Percentiles rank a stretch among this genome's conserved stretches.
phyloP scores from a whole-genome alignment of 2,797 vertebrate species.

The Cirrhinus mrigala region DNA sequence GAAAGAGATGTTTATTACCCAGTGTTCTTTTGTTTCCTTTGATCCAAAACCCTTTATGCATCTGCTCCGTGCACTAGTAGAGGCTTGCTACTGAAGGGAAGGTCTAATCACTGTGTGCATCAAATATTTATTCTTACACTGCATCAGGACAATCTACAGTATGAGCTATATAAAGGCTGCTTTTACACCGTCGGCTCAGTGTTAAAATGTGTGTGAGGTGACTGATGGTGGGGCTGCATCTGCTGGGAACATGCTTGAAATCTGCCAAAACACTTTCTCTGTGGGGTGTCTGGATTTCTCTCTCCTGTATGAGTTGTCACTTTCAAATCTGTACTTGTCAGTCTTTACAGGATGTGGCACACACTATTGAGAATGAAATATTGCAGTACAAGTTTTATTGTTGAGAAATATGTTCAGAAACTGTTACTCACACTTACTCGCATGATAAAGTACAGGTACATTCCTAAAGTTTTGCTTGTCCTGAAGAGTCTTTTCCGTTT shows the following conservation, averaged over 20 bases:
- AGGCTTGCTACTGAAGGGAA: constrained; percentile 38
- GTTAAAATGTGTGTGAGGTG: constrained; percentile 38
- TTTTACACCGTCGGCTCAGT: constrained; percentile 31
- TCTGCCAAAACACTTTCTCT: constrained; percentile 30
- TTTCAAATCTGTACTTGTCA: constrained; percentile 17
- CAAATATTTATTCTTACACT: constrained; percentile 60
- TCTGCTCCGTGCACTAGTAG: not conserved
- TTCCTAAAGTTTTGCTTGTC: not conserved
- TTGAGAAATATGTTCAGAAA: not conserved
- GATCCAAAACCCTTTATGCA: not conserved
- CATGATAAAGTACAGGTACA: not conserved
- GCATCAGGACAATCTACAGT: constrained; percentile 38
- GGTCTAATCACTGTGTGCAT: constrained; percentile 53
- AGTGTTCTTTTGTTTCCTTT: constrained; percentile 10
- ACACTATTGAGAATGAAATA: not conserved
- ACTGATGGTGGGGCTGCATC: constrained; percentile 17
- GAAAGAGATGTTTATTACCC: not conserved
- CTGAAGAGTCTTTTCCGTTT: not conserved
- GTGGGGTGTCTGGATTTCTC: constrained; percentile 7
- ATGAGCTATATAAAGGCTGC: constrained; percentile 19
- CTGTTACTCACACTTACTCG: not conserved
- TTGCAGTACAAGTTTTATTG: not conserved
- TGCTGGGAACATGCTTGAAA: constrained; percentile 17
- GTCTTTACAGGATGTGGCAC: constrained; percentile 8
- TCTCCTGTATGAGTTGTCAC: not conserved